Percentiles rank a stretch among this genome's conserved stretches.
Conservation (phyloP, 2,888 invertebrate genomes). For the Poecilobothrus nobilitatus region DNA sequence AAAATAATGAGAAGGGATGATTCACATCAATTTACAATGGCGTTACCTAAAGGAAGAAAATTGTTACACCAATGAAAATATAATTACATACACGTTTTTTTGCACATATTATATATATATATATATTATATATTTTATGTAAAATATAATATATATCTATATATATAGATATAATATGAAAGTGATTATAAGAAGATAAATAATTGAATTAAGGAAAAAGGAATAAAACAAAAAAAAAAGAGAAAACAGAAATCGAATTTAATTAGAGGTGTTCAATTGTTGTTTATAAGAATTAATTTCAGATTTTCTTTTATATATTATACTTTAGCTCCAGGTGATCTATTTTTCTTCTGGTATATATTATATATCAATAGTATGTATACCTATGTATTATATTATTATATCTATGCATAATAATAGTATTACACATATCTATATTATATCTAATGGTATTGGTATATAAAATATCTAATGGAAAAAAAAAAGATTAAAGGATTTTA, state of each 20-base stretch:
- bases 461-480: too few relatives aligned
- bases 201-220: not conserved
- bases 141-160: too few relatives aligned
- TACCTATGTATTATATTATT: too few relatives aligned
- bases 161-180: not conserved
- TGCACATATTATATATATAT: not conserved
- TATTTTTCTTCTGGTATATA: too few relatives aligned
- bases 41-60: not conserved
- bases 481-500: too few relatives aligned
- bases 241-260: not conserved
- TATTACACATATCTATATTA: too few relatives aligned
- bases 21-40: not conserved
- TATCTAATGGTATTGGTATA: too few relatives aligned
- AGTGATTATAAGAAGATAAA: not conserved
- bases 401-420: too few relatives aligned
- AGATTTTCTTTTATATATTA: not conserved
- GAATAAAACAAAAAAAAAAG: not conserved
- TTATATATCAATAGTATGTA: too few relatives aligned
- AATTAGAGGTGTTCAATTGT: conserved; percentile 3
- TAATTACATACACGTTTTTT: too few relatives aligned
- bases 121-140: too few relatives aligned
- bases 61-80: not conserved
- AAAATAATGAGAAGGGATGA: not conserved
- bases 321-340: too few relatives aligned
- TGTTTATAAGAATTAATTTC: conserved; percentile 1